Conservation (phyloP, 2,888 invertebrate species). For the Cremastinae sp. region DNA sequence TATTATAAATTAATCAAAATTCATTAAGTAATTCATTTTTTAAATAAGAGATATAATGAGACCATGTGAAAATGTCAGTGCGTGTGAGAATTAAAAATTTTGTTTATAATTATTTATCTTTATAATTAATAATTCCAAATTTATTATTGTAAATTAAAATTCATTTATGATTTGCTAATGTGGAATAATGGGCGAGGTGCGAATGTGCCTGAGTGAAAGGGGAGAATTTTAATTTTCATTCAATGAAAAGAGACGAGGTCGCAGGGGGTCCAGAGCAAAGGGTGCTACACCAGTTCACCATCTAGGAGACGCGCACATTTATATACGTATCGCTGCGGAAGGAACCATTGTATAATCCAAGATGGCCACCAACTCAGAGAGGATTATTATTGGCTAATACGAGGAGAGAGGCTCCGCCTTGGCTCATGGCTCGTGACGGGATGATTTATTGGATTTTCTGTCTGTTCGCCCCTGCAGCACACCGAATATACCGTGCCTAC, state of each 20-base stretch:
- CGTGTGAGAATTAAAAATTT: no score
- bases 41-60: no score
- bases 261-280: constrained; percentile 73
- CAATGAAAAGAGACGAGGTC: constrained; percentile 66
- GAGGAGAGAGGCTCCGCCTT: constrained; percentile 83
- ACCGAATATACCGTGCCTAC: constrained; percentile 75
- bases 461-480: constrained; percentile 79
- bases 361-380: constrained; percentile 83
- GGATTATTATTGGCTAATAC: constrained; percentile 84
- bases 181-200: constrained; percentile 31
- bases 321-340: constrained; percentile 78
- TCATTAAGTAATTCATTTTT: no score
- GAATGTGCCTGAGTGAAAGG: constrained; percentile 24
- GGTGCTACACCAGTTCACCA: constrained; percentile 66
- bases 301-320: constrained; percentile 77
- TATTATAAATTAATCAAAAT: neutral
- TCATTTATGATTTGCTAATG: no score
- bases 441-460: constrained; percentile 83
- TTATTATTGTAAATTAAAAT: no score
- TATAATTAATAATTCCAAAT: no score
- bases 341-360: constrained; percentile 82
- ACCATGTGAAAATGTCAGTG: no score
- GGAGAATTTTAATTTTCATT: constrained; percentile 41
- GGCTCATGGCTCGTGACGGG: constrained; percentile 83
- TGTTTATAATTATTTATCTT: no score